Conservation (phyloP, 2,888 invertebrate species). For the Clanis bilineata region DNA sequence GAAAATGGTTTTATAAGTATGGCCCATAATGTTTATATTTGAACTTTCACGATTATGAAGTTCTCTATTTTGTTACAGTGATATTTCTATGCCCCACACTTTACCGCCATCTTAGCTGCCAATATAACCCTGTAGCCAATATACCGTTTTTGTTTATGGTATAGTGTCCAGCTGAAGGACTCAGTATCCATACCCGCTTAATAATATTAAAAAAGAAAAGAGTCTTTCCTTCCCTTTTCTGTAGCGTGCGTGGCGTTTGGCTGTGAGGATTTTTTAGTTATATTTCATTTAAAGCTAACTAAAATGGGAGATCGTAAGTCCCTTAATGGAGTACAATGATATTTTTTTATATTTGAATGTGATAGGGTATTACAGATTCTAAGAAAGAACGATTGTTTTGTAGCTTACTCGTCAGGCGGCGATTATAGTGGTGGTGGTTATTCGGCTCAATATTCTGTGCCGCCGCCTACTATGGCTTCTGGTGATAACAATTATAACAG, state of each 20-base stretch:
- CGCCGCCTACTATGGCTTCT: conserved; percentile 66
- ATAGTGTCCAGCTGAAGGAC: too few relatives aligned
- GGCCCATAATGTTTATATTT: too few relatives aligned
- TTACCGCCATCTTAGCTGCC: too few relatives aligned
- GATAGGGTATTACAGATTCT: neutral
- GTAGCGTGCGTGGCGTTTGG: conserved; percentile 35
- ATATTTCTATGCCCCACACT: too few relatives aligned
- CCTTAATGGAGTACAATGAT: neutral
- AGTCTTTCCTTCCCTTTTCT: neutral
- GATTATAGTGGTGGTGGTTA: conserved; percentile 69
- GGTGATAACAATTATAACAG: conserved; percentile 65
- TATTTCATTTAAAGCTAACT: neutral
- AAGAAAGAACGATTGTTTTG: conserved; percentile 19
- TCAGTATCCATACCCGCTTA: too few relatives aligned
- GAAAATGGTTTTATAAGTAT: too few relatives aligned
- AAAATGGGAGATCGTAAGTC: conserved; percentile 54
- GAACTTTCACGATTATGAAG: too few relatives aligned
- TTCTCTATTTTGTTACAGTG: too few relatives aligned
- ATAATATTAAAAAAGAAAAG: too few relatives aligned
- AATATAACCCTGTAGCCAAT: too few relatives aligned
- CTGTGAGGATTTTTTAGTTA: neutral
- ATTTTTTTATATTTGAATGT: neutral
- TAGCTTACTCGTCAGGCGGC: conserved; percentile 65
- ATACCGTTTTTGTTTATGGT: too few relatives aligned
- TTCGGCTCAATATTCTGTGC: conserved; percentile 72